These are phyloP conservation scores for Pterois miles DNA, from an alignment of 2,797 vertebrate species.

Conservation along the genomic window DNA sequence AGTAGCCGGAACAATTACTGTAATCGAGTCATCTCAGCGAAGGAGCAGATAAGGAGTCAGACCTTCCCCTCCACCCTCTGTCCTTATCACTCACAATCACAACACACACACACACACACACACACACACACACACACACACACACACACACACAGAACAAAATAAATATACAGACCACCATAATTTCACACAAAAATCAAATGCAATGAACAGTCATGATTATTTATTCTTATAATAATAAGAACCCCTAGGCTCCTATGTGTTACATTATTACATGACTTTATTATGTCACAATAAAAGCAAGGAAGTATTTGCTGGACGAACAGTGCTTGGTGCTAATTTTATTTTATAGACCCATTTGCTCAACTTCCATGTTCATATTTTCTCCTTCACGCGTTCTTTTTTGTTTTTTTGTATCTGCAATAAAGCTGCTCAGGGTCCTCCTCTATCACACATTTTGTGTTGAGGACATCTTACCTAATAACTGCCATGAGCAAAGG, in stretches of 20 bases:
- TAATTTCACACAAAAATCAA: background rate
- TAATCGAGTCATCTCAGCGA: slow-evolving; percentile 86
- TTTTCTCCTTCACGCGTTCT: background rate
- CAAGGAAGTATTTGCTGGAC: background rate
- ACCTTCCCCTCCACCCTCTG: slow-evolving; percentile 59
- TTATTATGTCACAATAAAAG: background rate
- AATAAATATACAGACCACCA: background rate
- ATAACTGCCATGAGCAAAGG: background rate
- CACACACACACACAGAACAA: background rate
- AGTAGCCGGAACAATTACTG: slow-evolving; percentile 85
- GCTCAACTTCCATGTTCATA: background rate
- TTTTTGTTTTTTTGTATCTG: background rate
- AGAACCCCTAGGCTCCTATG: background rate
- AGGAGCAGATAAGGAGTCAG: slow-evolving; percentile 79
- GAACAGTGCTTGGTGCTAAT: too few species aligned
- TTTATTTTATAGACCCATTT: background rate
- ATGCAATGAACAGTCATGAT: background rate
- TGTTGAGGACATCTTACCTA: background rate
- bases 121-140: slow-evolving; percentile 8
- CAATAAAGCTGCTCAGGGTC: background rate
- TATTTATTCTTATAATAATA: background rate
- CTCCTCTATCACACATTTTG: background rate
- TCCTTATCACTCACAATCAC: slow-evolving; percentile 62
- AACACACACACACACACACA: slow-evolving; percentile 18
- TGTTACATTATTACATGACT: background rate